Evolutionary conservation across 2,888 invertebrate species (phyloP).

Genomic region (Cerastis leucographa): DNA sequence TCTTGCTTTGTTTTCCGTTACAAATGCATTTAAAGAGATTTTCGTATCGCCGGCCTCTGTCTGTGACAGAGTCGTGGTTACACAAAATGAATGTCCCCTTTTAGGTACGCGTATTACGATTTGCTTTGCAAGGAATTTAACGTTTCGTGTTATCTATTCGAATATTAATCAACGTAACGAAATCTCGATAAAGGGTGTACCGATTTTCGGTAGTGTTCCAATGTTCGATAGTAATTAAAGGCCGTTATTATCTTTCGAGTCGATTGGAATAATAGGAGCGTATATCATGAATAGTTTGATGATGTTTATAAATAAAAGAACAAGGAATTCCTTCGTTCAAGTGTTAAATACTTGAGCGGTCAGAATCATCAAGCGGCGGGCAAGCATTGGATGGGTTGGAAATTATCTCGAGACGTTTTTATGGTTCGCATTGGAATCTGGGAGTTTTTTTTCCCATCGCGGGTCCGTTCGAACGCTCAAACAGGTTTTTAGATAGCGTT

Average conservation of each 20-base stretch:
- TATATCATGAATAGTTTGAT: conserved; percentile 59
- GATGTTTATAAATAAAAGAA: conserved; percentile 67
- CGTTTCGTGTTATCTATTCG: conserved; percentile 44
- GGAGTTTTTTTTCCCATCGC: conserved; percentile 88
- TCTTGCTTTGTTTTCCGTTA: conserved; percentile 74
- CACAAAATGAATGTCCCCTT: conserved; percentile 52
- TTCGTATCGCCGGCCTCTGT: conserved; percentile 64
- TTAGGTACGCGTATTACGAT: conserved; percentile 45
- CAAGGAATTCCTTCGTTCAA: conserved; percentile 76
- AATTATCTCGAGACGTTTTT: conserved; percentile 90
- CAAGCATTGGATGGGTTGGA: conserved; percentile 84
- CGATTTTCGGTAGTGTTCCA: conserved; percentile 60
- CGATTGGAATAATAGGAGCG: conserved; percentile 55
- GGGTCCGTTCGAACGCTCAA: conserved; percentile 86
- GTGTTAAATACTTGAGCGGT: conserved; percentile 83
- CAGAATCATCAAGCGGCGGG: conserved; percentile 77
- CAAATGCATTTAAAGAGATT: conserved; percentile 68
- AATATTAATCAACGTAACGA: conserved; percentile 64
- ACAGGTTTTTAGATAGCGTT: conserved; percentile 90
- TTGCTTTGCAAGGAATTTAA: conserved; percentile 51
- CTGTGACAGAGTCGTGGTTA: conserved; percentile 58
- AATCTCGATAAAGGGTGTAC: conserved; percentile 55
- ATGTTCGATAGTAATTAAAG: conserved; percentile 60
- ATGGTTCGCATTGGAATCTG: conserved; percentile 90
- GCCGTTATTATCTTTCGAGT: conserved; percentile 49